These are phyloP conservation scores for Neomonachus schauinslandi DNA, from an alignment of 2,113 vertebrate species.

Conservation along the genomic window DNA sequence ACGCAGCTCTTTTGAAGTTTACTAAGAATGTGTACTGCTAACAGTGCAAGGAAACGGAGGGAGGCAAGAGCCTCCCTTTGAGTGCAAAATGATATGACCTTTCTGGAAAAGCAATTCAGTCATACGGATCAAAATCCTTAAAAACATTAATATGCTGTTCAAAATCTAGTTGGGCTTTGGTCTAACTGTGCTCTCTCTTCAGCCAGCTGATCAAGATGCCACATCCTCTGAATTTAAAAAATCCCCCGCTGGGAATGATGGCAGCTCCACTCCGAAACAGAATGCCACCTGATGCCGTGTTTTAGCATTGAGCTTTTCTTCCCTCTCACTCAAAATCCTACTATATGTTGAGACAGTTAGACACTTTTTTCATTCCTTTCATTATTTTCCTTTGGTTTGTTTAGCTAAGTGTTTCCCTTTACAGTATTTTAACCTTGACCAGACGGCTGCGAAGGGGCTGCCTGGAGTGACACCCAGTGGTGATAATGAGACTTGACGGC, in stretches of 20 bases:
- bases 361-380: background rate
- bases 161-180: background rate
- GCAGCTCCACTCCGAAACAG: background rate
- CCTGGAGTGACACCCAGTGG: conserved; percentile 80
- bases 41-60: background rate
- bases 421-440: conserved; percentile 55
- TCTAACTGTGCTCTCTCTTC: background rate
- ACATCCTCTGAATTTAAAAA: background rate
- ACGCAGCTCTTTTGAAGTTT: background rate
- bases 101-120: background rate
- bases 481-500: conserved; percentile 35
- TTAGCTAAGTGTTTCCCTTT: background rate
- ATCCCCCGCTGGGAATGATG: background rate
- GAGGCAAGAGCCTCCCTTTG: background rate
- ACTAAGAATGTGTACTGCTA: background rate
- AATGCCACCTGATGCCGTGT: background rate
- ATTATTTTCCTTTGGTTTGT: background rate
- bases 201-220: too few relatives aligned
- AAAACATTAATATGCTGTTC: background rate
- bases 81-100: background rate
- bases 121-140: background rate
- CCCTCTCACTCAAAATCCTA: background rate
- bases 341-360: background rate
- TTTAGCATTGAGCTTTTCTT: background rate
- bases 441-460: conserved; percentile 49